Evolutionary conservation across 2,113 vertebrate species (phyloP).

Genomic region (Prunella fulvescens): DNA sequence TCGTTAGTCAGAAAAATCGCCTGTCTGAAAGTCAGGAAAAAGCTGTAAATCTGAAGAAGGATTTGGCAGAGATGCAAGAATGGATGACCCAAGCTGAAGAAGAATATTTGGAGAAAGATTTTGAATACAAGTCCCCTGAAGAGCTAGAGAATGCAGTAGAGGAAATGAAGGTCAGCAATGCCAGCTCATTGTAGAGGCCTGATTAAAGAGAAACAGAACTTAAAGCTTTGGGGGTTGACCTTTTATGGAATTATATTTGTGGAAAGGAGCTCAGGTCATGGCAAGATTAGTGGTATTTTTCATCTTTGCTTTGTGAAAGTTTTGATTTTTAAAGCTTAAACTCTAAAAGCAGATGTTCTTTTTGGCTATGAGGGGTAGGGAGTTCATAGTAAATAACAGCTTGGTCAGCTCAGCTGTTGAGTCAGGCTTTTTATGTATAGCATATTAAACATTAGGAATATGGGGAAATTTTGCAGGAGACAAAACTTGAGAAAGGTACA

Average conservation of each 20-base stretch:
- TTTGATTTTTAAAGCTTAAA: neutral
- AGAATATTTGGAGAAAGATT: conserved; percentile 95
- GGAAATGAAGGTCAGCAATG: conserved; percentile 90
- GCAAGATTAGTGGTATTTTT: conserved; percentile 1
- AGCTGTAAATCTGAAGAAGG: conserved; percentile 90
- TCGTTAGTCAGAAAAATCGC: conserved; percentile 82
- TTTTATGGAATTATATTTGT: neutral
- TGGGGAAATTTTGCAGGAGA: neutral
- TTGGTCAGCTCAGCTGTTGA: neutral
- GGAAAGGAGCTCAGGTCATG: neutral
- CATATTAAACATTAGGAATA: neutral
- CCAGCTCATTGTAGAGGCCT: neutral
- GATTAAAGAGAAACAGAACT: neutral
- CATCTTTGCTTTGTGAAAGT: neutral
- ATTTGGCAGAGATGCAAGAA: conserved; percentile 97
- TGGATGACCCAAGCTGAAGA: conserved; percentile 97
- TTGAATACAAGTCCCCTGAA: conserved; percentile 95
- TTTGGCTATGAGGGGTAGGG: neutral
- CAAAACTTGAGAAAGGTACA: neutral
- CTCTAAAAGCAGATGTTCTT: conserved; percentile 13
- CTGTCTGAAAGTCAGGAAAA: conserved; percentile 89
- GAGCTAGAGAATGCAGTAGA: conserved; percentile 89
- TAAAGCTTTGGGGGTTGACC: neutral
- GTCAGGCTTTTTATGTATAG: neutral
- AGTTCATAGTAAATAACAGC: neutral